Base-by-base conservation (phyloP, 2,113 vertebrate genomes). In the Pseudopipra pipra region DNA sequence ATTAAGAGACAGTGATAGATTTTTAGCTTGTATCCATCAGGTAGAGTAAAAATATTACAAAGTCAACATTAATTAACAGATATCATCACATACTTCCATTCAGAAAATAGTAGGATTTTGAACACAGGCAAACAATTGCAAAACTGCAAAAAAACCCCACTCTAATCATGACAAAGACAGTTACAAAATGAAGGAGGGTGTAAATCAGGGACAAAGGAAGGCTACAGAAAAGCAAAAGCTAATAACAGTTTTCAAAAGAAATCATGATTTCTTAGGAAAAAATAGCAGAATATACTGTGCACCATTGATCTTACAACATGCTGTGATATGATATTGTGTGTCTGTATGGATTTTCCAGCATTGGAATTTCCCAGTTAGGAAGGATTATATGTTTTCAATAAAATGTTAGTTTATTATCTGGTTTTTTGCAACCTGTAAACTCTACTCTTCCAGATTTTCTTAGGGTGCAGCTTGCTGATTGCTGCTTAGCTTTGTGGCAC, bases 1-100 rank as follows among this genome's bases (percentile, higher is more conserved):
- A 91, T 91, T 91, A 96, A 95, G 66, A 89, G 91, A 92, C 78
- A 90, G 55, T 95, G 95, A 97, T 86, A 83, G 93, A 97, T 95
- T 95, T 95, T 92, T 72, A 95, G 79, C 81, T 58, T 82, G 62
- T 90, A 89, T 94, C 82, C 41, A 93, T 93, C 91, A 95, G 82
- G 65, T 47, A 76, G 68, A 54, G 52, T 91, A 95, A 96, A 95
- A 86, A 87, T 83, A 87, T 89, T 83, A 89, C 71, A 80, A 96
- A 96, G 86, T 87, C 81, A 68, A 87, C 71, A 41, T 88, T 94
- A 93, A 96, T 96, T 97, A 96, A 92, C 95, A 85, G 28, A 28
- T 58, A 58, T 90, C 56, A 56, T 93, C 85, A 62, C 55, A 77
- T 74, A 27, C 35, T 93, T 92, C 56, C 71, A 90, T 96, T 94